Conservation (phyloP, 2,797 vertebrate species). For the Phrynocephalus vlangalii region DNA sequence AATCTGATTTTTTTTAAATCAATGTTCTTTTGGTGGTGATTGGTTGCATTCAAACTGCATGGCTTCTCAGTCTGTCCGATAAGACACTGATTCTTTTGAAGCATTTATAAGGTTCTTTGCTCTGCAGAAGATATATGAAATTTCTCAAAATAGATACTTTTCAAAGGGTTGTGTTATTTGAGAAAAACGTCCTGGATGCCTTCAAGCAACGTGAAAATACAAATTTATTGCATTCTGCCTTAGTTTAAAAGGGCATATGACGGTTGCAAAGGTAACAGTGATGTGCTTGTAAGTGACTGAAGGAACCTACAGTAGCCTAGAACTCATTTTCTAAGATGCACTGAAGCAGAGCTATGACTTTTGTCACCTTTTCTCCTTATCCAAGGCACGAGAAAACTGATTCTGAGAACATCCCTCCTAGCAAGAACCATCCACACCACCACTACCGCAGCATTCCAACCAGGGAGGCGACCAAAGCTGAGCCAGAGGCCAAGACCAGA, state of each 20-base stretch:
- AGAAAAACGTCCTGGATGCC: not conserved
- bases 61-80: not conserved
- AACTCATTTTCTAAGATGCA: fast-evolving
- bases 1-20: not conserved
- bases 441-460: conserved; percentile 65
- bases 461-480: conserved; percentile 67
- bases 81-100: not conserved
- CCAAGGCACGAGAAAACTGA: conserved; percentile 80
- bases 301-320: not conserved
- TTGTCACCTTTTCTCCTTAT: not conserved
- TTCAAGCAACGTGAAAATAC: not conserved
- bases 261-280: not conserved
- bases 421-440: conserved; percentile 59
- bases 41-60: not conserved
- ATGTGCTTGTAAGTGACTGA: not conserved
- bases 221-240: not conserved
- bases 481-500: conserved; percentile 78
- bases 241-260: not conserved
- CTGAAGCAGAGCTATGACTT: not conserved
- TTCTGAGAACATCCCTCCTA: conserved; percentile 78
- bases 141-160: not conserved
- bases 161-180: not conserved
- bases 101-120: not conserved
- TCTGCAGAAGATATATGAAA: not conserved
- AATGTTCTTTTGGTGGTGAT: not conserved